phyloP scores from a whole-genome alignment of 1,140 invertebrate species.

The Drosophila oshimai region DNA sequence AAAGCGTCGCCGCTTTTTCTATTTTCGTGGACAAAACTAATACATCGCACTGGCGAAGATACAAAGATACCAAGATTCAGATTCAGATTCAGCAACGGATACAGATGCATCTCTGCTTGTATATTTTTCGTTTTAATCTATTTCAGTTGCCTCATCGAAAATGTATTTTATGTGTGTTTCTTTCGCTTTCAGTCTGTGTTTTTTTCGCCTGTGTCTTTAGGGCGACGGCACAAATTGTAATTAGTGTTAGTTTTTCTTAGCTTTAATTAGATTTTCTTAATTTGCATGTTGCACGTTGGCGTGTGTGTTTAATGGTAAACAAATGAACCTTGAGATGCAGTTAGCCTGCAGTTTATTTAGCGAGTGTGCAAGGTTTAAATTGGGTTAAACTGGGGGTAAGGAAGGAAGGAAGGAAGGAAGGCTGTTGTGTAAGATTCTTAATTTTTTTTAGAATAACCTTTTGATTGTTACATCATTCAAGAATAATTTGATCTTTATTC shows the following conservation, averaged over 20 bases:
- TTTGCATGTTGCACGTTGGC: slow-evolving; percentile 36
- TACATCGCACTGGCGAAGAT: slow-evolving; percentile 6
- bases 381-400: slow-evolving; percentile 6
- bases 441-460: not conserved
- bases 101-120: slow-evolving; percentile 39
- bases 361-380: not conserved
- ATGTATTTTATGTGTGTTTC: slow-evolving; percentile 33
- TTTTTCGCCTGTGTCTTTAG: slow-evolving; percentile 49
- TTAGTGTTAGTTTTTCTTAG: slow-evolving; percentile 65
- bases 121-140: slow-evolving; percentile 73
- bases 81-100: slow-evolving; percentile 13
- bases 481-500: not conserved
- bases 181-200: slow-evolving; percentile 33
- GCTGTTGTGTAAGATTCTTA: slow-evolving; percentile 1
- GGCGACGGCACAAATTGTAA: slow-evolving; percentile 70
- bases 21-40: slow-evolving; percentile 63
- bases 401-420: not conserved
- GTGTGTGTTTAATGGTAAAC: slow-evolving; percentile 32
- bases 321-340: slow-evolving; percentile 68
- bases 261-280: slow-evolving; percentile 67
- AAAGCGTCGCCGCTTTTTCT: slow-evolving; percentile 63
- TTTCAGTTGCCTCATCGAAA: slow-evolving; percentile 64
- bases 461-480: not conserved
- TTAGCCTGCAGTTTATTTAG: slow-evolving; percentile 49
- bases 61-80: slow-evolving; percentile 23